Evolutionary conservation across 2,797 vertebrate species (phyloP).

Genomic region (Crax fasciolata): DNA sequence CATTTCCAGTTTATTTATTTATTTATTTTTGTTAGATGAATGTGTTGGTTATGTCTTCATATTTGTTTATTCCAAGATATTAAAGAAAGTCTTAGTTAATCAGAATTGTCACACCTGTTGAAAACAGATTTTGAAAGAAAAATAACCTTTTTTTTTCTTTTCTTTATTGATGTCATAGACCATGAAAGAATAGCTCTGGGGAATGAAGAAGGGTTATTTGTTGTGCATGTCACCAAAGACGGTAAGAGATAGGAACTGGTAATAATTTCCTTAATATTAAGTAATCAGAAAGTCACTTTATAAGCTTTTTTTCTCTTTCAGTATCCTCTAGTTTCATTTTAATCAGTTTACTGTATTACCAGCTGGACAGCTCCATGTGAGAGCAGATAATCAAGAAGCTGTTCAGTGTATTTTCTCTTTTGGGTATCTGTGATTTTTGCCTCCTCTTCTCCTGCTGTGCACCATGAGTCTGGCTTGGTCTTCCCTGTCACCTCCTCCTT

Average conservation of each 20-base stretch:
- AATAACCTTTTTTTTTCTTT: not conserved
- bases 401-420: not conserved
- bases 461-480: not conserved
- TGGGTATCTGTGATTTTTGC: not conserved
- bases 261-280: not conserved
- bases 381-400: not conserved
- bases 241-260: slow-evolving; percentile 85
- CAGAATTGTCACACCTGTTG: not conserved
- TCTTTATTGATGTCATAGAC: slow-evolving; percentile 83
- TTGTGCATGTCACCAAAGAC: slow-evolving; percentile 98
- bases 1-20: not conserved
- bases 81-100: not conserved
- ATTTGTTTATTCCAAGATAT: not conserved
- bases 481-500: not conserved
- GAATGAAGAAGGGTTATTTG: slow-evolving; percentile 97
- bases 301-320: not conserved
- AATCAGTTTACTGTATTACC: not conserved
- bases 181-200: slow-evolving; percentile 97
- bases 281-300: not conserved
- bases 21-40: not conserved
- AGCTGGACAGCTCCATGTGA: not conserved
- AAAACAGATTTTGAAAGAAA: slow-evolving; percentile 24
- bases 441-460: not conserved
- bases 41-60: not conserved
- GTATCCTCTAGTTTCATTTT: slow-evolving; percentile 7